A percentile compares a stretch with the other conserved stretches of the same genome.
phyloP scores from a whole-genome alignment of 2,888 invertebrate genomes.

The Diploptera punctata region DNA sequence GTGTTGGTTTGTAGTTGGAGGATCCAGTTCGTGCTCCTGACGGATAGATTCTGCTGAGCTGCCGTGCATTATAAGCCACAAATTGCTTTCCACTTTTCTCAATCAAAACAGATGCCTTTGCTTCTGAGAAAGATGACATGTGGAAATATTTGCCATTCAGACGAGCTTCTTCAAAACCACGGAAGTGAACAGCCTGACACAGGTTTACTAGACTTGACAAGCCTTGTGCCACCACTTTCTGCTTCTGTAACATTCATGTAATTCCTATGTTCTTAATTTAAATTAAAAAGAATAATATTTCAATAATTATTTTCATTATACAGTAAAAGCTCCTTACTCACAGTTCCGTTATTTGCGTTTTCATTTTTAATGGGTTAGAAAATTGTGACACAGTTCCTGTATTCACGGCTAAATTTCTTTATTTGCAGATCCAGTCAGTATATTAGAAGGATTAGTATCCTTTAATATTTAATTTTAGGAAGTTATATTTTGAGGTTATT shows the following conservation, averaged over 20 bases:
- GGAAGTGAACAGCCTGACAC: conserved; percentile 54
- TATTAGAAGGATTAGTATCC: no score
- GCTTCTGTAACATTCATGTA: conserved; percentile 29
- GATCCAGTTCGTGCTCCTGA: conserved; percentile 62
- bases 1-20: conserved; percentile 63
- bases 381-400: no score
- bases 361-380: no score
- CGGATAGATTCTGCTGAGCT: conserved; percentile 60
- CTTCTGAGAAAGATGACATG: conserved; percentile 60
- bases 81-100: conserved; percentile 52
- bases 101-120: conserved; percentile 55
- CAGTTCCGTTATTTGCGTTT: no score
- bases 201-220: conserved; percentile 54
- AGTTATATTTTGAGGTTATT: no score
- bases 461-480: no score
- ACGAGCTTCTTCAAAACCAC: conserved; percentile 51
- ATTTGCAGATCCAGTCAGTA: no score
- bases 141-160: conserved; percentile 53
- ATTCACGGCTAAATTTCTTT: no score
- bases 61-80: conserved; percentile 54
- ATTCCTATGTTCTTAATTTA: no score
- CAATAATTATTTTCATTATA: no score
- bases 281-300: no score
- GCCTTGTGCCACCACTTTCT: conserved; percentile 31
- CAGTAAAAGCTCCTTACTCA: no score